These are phyloP conservation scores for Eucera pruinosa DNA, from an alignment of 2,888 invertebrate genomes.

Conservation along the genomic window DNA sequence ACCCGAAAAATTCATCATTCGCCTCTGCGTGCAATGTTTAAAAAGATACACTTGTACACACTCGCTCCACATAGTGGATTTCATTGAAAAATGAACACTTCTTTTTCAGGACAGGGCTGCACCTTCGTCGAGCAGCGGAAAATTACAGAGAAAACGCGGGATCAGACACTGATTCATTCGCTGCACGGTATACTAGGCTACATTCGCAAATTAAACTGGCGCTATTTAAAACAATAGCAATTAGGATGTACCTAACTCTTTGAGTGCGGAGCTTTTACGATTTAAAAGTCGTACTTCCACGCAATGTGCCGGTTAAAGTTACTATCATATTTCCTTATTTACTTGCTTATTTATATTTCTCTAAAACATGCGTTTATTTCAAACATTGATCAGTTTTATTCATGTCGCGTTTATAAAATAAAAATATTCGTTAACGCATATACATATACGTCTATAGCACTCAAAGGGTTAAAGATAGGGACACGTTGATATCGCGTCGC, in stretches of 20 bases:
- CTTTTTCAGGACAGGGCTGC: conserved; percentile 55
- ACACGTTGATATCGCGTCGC: no score
- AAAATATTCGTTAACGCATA: no score
- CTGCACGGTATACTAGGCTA: conserved; percentile 7
- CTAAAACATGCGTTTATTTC: no score
- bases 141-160: background rate
- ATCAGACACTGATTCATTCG: background rate
- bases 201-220: conserved; percentile 19
- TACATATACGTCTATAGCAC: no score
- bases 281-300: no score
- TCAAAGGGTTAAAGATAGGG: no score
- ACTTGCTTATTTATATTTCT: no score
- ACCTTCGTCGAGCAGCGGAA: conserved; percentile 57
- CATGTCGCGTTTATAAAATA: no score
- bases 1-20: conserved; percentile 29
- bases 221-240: conserved; percentile 52
- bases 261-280: no score
- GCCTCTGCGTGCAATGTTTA: conserved; percentile 33
- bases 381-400: no score
- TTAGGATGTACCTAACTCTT: background rate
- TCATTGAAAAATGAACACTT: conserved; percentile 63
- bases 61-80: conserved; percentile 54
- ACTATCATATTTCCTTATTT: no score
- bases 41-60: conserved; percentile 36
- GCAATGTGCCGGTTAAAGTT: no score